These are phyloP conservation scores for Neoitamus cyanurus DNA, from an alignment of 2,888 invertebrate genomes.

Conservation along the genomic window DNA sequence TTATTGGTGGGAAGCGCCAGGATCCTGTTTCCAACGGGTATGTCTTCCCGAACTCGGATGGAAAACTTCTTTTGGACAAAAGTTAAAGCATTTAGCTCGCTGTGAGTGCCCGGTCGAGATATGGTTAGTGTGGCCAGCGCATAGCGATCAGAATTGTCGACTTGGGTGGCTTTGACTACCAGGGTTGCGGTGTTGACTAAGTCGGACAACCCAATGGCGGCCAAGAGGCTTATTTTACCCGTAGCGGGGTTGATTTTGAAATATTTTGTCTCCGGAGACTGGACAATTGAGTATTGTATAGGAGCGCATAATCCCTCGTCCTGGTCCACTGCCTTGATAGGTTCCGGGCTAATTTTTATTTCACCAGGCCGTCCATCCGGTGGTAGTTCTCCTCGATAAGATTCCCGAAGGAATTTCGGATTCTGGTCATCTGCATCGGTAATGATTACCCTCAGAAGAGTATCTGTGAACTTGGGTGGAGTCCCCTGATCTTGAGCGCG, in stretches of 20 bases:
- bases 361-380: conserved; percentile 68
- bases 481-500: conserved; percentile 83
- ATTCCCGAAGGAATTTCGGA: conserved; percentile 81
- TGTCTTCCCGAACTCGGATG: conserved; percentile 80
- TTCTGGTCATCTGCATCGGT: conserved; percentile 94
- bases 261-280: conserved; percentile 65
- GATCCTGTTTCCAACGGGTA: conserved; percentile 78
- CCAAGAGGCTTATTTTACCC: conserved; percentile 62
- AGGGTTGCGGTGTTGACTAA: conserved; percentile 79
- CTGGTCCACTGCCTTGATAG: conserved; percentile 83
- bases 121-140: conserved; percentile 85
- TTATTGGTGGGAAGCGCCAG: conserved; percentile 76
- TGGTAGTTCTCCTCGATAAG: conserved; percentile 78
- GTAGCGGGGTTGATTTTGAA: conserved; percentile 65
- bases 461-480: conserved; percentile 81
- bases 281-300: conserved; percentile 64
- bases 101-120: conserved; percentile 68
- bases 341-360: conserved; percentile 76
- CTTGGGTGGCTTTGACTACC: conserved; percentile 84
- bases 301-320: conserved; percentile 66
- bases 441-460: conserved; percentile 79
- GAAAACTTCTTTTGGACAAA: conserved; percentile 80
- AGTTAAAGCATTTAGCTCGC: conserved; percentile 66
- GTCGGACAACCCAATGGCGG: conserved; percentile 66
- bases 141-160: conserved; percentile 89